Percentiles rank a stretch among this genome's conserved stretches.
phyloP scores from a whole-genome alignment of 2,888 invertebrate species.

The Sarcophaga rosellei region DNA sequence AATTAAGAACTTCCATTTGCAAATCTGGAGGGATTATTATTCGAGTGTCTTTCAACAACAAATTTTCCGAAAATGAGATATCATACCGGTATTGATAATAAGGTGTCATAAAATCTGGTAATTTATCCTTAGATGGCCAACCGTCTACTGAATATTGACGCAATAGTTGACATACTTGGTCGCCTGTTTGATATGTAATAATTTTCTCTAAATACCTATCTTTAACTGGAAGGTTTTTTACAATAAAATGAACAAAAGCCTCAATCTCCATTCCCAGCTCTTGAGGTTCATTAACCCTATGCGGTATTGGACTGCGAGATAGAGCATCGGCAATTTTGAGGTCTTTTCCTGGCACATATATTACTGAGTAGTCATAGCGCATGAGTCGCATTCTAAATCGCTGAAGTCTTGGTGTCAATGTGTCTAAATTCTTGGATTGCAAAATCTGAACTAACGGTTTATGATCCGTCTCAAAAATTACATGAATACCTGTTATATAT shows the following conservation, averaged over 20 bases:
- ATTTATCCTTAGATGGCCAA: slow-evolving; percentile 39
- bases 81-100: slow-evolving; percentile 49
- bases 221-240: slow-evolving; percentile 33
- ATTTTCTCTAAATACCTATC: slow-evolving; percentile 36
- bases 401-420: slow-evolving; percentile 18
- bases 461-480: slow-evolving; percentile 37
- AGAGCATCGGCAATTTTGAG: slow-evolving; percentile 38
- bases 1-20: slow-evolving; percentile 22
- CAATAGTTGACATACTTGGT: slow-evolving; percentile 18
- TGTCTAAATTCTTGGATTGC: slow-evolving; percentile 30
- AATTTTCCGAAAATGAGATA: slow-evolving; percentile 42
- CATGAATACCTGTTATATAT: neutral
- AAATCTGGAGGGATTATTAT: no score
- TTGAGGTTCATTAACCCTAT: neutral
- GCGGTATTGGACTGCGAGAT: slow-evolving; percentile 26
- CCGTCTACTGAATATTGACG: slow-evolving; percentile 34
- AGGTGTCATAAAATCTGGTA: slow-evolving; percentile 44
- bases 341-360: slow-evolving; percentile 37
- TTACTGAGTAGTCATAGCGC: slow-evolving; percentile 33
- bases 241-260: slow-evolving; percentile 43
- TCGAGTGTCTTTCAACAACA: no score
- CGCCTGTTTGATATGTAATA: slow-evolving; percentile 19
- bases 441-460: slow-evolving; percentile 41
- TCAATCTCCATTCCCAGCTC: slow-evolving; percentile 31
- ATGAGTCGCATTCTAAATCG: slow-evolving; percentile 35